Conservation (phyloP, 2,113 vertebrate species). For the Sphaerodactylus townsendi region DNA sequence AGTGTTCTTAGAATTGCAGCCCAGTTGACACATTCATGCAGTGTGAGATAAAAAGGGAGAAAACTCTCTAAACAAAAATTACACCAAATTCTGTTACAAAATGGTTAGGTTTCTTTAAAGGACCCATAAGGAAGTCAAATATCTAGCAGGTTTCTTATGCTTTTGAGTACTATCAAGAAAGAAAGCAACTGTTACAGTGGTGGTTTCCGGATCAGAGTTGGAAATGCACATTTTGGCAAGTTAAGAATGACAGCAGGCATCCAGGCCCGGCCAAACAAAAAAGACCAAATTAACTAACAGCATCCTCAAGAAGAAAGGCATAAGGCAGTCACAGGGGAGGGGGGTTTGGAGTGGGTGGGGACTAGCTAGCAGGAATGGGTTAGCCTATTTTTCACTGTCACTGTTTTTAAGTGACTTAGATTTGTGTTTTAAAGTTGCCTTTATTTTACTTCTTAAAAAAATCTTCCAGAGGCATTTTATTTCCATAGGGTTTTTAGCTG, state of each 20-base stretch:
- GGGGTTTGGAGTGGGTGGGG: too few relatives aligned
- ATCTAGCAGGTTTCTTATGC: neutral
- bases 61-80: neutral
- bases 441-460: neutral
- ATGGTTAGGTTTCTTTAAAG: neutral
- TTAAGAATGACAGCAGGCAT: neutral
- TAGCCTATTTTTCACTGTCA: too few relatives aligned
- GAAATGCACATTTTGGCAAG: neutral
- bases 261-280: neutral
- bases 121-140: neutral
- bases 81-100: neutral
- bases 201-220: neutral
- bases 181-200: neutral
- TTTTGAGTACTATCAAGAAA: neutral
- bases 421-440: neutral
- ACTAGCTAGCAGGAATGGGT: too few relatives aligned
- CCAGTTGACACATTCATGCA: neutral
- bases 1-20: too few relatives aligned
- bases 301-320: neutral
- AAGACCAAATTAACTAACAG: neutral
- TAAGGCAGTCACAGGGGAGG: neutral
- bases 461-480: too few relatives aligned
- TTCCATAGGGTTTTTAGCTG: neutral
- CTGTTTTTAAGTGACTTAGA: too few relatives aligned
- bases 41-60: too few relatives aligned